phyloP scores from a whole-genome alignment of 2,113 vertebrate species.

The Recurvirostra avosetta region DNA sequence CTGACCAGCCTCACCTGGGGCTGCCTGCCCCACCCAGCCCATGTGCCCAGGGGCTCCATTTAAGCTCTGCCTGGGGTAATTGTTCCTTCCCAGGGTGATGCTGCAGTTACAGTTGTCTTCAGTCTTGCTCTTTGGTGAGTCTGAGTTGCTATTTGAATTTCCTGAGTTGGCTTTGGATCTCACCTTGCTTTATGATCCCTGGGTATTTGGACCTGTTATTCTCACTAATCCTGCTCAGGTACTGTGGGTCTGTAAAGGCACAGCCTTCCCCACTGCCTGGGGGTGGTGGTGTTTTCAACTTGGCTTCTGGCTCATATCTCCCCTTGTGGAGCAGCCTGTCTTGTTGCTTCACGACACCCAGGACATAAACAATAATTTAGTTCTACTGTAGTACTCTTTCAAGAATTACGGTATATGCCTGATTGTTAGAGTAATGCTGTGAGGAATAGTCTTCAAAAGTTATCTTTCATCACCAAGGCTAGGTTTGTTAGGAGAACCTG shows the following conservation, averaged over 20 bases:
- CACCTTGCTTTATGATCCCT: neutral
- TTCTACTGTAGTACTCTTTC: neutral
- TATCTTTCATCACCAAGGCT: neutral
- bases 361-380: neutral
- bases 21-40: accelerated
- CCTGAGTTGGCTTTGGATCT: neutral
- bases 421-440: neutral
- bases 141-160: neutral
- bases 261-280: neutral
- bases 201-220: neutral
- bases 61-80: accelerated
- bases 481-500: neutral
- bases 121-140: neutral
- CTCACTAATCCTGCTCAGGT: neutral
- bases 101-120: accelerated
- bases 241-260: accelerated
- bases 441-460: neutral
- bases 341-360: neutral
- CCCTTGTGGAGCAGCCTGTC: neutral
- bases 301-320: neutral
- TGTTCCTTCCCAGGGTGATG: accelerated
- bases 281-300: neutral
- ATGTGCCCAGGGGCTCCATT: neutral
- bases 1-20: neutral
- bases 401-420: neutral